phyloP scores from a whole-genome alignment of 2,113 vertebrate species.

The Galemys pyrenaicus region DNA sequence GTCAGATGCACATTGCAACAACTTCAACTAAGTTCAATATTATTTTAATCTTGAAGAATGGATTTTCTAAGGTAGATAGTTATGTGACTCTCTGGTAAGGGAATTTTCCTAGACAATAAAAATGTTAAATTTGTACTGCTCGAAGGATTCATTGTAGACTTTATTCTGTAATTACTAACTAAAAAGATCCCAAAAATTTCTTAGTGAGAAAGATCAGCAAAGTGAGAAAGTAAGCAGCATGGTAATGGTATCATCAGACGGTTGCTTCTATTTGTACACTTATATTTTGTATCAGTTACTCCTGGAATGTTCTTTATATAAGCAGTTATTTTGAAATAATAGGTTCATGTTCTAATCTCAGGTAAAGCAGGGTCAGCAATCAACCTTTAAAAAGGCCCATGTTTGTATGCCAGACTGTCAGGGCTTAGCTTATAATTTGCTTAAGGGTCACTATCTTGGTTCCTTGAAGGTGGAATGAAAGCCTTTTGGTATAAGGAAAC shows the following conservation, averaged over 20 bases:
- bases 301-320: background rate
- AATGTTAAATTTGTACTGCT: background rate
- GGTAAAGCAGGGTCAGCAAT: background rate
- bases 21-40: background rate
- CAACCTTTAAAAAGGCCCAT: background rate
- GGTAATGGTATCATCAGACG: background rate
- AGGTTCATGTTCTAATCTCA: background rate
- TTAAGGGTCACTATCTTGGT: background rate
- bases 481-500: background rate
- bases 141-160: background rate
- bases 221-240: background rate
- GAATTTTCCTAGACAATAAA: background rate
- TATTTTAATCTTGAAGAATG: background rate
- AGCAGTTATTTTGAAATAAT: slow-evolving; percentile 28
- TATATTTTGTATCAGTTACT: background rate
- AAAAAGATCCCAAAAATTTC: background rate
- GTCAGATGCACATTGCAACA: background rate
- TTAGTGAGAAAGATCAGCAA: background rate
- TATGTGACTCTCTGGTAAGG: background rate
- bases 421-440: background rate
- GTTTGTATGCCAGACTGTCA: background rate
- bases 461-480: background rate
- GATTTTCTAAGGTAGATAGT: background rate
- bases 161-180: background rate
- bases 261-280: slow-evolving; percentile 25